Evolutionary conservation across 1,140 invertebrate species (phyloP).

Genomic region (Ladona fulva): DNA sequence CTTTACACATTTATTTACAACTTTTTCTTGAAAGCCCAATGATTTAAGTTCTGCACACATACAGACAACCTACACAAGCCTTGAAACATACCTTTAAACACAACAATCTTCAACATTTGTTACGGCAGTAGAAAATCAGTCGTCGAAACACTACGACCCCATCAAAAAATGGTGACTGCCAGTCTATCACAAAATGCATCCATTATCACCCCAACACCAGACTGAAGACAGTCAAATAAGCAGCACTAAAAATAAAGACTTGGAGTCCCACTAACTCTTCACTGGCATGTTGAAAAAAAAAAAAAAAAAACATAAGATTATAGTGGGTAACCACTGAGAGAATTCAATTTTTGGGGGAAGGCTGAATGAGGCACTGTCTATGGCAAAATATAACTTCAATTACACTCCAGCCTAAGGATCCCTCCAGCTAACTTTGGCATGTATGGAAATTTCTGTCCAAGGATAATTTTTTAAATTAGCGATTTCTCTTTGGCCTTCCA

Average conservation of each 20-base stretch:
- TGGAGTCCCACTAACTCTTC: not conserved
- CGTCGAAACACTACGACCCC: not conserved
- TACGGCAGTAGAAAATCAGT: not conserved
- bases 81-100: not conserved
- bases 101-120: not conserved
- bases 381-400: not conserved
- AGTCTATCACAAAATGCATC: conserved; percentile 5
- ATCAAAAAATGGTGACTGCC: not conserved
- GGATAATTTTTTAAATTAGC: not conserved
- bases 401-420: not conserved
- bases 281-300: not conserved
- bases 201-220: conserved; percentile 7
- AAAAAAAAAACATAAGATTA: not conserved
- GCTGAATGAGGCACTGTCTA: not conserved
- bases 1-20: conserved; percentile 7
- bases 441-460: too few species aligned
- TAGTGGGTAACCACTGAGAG: not conserved
- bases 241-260: not conserved
- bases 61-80: conserved; percentile 7
- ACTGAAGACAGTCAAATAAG: not conserved
- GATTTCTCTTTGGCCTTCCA: not conserved
- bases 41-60: not conserved
- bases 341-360: not conserved
- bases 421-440: not conserved
- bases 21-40: conserved; percentile 5